Percentiles rank a stretch among this genome's conserved stretches.
These are phyloP conservation scores for Silurus aristotelis DNA, from an alignment of 2,797 vertebrate species.

Conservation along the genomic window DNA sequence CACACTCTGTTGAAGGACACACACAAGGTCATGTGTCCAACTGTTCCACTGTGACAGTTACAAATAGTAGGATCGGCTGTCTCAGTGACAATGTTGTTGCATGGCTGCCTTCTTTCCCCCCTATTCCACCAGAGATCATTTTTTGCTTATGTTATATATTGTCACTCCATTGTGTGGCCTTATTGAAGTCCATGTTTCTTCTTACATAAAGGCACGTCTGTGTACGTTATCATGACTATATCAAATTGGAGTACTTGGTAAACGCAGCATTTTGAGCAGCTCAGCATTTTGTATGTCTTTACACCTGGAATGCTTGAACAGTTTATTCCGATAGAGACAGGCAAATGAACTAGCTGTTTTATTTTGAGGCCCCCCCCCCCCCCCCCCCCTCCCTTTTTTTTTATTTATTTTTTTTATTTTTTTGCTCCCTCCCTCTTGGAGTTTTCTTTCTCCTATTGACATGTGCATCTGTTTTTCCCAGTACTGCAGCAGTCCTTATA, in stretches of 20 bases:
- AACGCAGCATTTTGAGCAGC: conserved; percentile 19
- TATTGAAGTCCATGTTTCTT: neutral
- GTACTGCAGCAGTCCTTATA: conserved; percentile 69
- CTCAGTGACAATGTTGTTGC: conserved; percentile 44
- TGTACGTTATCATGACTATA: neutral
- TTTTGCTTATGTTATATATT: neutral
- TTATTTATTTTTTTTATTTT: too few relatives aligned
- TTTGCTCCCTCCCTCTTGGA: conserved; percentile 50
- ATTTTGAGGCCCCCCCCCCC: conserved; percentile 64
- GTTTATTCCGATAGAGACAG: conserved; percentile 60
- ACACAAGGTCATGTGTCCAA: conserved; percentile 59
- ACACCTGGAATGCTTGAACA: conserved; percentile 49
- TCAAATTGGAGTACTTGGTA: neutral
- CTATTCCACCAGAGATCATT: conserved; percentile 26
- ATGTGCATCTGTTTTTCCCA: conserved; percentile 76
- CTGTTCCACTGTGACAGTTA: conserved; percentile 60
- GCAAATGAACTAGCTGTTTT: conserved; percentile 67
- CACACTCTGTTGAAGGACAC: conserved; percentile 56
- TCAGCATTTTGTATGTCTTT: conserved; percentile 27
- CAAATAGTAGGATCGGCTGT: conserved; percentile 56
- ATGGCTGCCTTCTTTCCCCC: conserved; percentile 32
- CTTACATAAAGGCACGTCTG: neutral
- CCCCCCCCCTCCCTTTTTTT: neutral
- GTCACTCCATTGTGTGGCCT: neutral
- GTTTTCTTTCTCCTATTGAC: conserved; percentile 73